Conservation (phyloP, 1,140 invertebrate species). For the Anthonomus grandis region DNA sequence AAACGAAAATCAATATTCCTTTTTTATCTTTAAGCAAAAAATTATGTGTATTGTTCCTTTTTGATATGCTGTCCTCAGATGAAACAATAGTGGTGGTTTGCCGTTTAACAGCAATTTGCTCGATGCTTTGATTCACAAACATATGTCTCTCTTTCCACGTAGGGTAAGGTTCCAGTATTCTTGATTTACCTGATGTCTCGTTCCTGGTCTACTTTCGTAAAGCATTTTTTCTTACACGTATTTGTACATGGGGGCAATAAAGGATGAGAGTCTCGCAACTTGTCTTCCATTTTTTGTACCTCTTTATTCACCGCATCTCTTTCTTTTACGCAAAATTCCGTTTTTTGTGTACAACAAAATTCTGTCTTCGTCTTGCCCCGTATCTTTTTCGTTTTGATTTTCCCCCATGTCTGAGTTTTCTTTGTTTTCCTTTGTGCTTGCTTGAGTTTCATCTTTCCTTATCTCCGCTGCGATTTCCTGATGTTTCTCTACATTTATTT, state of each 20-base stretch:
- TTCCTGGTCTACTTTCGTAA: neutral
- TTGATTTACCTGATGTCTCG: neutral
- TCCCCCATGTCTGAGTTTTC: neutral
- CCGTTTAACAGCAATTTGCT: neutral
- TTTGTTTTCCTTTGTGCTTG: neutral
- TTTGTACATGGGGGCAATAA: neutral
- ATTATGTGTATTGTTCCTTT: neutral
- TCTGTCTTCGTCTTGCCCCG: neutral
- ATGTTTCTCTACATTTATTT: neutral
- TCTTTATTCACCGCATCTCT: neutral
- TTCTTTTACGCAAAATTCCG: neutral
- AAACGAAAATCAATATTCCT: neutral
- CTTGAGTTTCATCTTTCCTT: neutral
- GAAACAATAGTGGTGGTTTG: neutral
- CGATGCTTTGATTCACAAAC: neutral
- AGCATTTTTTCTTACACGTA: too few relatives aligned
- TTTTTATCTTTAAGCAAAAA: too few relatives aligned
- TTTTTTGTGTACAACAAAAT: neutral
- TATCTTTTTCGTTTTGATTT: neutral
- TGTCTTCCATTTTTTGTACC: neutral
- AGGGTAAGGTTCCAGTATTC: neutral
- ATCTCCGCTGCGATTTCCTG: neutral
- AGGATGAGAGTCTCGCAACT: neutral
- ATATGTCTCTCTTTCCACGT: neutral
- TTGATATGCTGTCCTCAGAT: neutral